Base-by-base conservation (phyloP, 2,113 vertebrate species). In the Casuarius casuarius region DNA sequence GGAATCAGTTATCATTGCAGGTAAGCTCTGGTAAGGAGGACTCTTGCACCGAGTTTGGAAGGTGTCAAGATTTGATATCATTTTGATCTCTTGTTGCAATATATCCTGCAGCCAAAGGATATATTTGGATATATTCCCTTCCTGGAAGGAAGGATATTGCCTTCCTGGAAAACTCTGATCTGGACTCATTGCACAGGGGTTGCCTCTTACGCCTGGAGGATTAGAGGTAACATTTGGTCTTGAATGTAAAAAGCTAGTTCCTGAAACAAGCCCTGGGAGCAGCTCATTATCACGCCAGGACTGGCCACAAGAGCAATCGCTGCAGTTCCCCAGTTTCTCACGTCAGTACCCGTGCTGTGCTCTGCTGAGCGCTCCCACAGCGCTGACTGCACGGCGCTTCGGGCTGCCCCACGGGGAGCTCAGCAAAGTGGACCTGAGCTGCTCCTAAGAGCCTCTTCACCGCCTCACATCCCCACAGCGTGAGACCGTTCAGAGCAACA, bases 161-260 rank as follows among this genome's bases (percentile, higher is more conserved):
- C 38, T 65, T 63, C 33, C 72, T 33, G 49, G 38, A 35, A 61
- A 48, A 29, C 8, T 58, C 61, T 63, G 7, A 9, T 63, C 77
- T 75, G 68, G 70, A 8, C 44, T 10, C 38, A 28, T 31, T 61
- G 48, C 35, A 51, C 54, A 19, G 10, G 2, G 52, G 40, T 33
- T 3, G 0, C 4, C 54, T 28, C 35, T 46, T 70, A 40, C 0
- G 0, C n/a, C 26, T 4, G 1, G 15, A 19, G 11, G 49, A 6
- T 65, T 59, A 52, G 35, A 10, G 35, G 35, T 49, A 44, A 40
- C 0, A 0, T 46, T 46, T 70, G 62, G 11, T 65, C 62, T 35
- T 51, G 28, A 75, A 35, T 9, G 16, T 31, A n/a, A 74, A 26
- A 79, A 63, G 35, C 22, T 26, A 40, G 31, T 2, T 74, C 49